Evolutionary conservation across 1,140 invertebrate genomes (phyloP).

Genomic region (Goniozus legneri): DNA sequence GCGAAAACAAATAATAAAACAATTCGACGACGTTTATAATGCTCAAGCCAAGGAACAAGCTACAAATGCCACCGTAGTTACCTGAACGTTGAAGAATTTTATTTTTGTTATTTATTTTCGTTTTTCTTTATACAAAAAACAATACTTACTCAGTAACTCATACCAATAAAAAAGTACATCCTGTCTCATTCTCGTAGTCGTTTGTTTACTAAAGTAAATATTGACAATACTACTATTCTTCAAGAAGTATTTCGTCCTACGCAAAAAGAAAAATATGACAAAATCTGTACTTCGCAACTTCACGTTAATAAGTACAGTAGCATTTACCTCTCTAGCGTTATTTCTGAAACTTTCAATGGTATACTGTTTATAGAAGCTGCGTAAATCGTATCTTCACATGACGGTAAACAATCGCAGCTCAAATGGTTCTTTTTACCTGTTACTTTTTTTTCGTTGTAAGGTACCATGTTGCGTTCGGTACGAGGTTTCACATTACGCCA

Average conservation of each 20-base stretch:
- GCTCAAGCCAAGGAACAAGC: conserved; percentile 5
- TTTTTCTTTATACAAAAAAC: too few relatives aligned
- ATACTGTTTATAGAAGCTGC: not conserved
- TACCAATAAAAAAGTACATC: conserved; percentile 7
- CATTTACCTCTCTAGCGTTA: conserved; percentile 1
- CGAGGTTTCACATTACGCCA: conserved; percentile 6
- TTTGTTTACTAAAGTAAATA: not conserved
- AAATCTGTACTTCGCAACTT: not conserved
- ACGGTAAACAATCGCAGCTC: conserved; percentile 11
- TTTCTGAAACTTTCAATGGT: not conserved
- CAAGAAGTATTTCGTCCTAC: not conserved
- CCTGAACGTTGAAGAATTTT: not conserved
- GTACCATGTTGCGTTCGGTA: not conserved
- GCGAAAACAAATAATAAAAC: not conserved
- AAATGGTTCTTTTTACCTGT: not conserved
- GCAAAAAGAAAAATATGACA: not conserved
- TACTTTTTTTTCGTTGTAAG: not conserved
- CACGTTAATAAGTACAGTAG: not conserved
- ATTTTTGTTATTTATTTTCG: too few relatives aligned
- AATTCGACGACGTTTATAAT: conserved; percentile 9
- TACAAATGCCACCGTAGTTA: conserved; percentile 8
- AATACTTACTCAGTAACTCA: conserved; percentile 1
- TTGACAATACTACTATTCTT: not conserved
- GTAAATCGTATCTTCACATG: conserved; percentile 1
- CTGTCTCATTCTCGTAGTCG: not conserved